Evolutionary conservation across 2,797 vertebrate species (phyloP), one percentile per base, ranked within the genome.

Genomic region (Hypotaenidia okinawae): DNA sequence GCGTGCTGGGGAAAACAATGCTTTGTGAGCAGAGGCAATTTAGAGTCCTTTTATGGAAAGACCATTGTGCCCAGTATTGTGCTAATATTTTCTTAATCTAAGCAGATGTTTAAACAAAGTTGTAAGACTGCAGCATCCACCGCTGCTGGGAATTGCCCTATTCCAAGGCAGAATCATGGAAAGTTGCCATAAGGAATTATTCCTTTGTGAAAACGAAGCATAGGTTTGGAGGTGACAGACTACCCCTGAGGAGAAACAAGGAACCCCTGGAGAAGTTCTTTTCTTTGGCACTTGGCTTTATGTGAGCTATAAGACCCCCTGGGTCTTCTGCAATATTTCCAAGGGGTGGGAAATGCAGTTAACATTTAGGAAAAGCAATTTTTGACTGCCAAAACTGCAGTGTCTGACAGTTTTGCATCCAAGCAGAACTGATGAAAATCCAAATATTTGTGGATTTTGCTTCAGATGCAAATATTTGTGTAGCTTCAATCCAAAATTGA

Each of bases 261-360:
- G 96, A 95, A 91, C 87, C 91, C 96, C 94, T 94, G 88, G 92
- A 94, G 95, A 95, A 92, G 81, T 90, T 96, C 91, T 97, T 97
- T 97, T 93, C 70, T 95, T 96, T 96, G 94, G 95, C 90, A 84
- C 81, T 94, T 79, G 39, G 58, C 57, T 86, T 93, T 93, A 63
- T 58, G 72, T 1, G 9, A 87, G 72, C 76, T 81, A 90, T 78
- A 80, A 96, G 92, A 90, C 96, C 96, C 91, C 90, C 85, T 78
- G 96, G 91, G 91, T 95, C 96, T 97, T 95, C 94, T 89, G 92
- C 93, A 90, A 94, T 97, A 95, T 90, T 97, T 97, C 95, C 96
- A 91, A 27, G 87, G 94, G 96, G 96, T 97, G 97, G 97, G 96
- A 97, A 97, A 95, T 9, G 5, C 76, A 93, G 95, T 83, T 95